A percentile compares a stretch with the other conserved stretches of the same genome.
Conservation (phyloP, 2,888 invertebrate species). For the Acleris cristana region DNA sequence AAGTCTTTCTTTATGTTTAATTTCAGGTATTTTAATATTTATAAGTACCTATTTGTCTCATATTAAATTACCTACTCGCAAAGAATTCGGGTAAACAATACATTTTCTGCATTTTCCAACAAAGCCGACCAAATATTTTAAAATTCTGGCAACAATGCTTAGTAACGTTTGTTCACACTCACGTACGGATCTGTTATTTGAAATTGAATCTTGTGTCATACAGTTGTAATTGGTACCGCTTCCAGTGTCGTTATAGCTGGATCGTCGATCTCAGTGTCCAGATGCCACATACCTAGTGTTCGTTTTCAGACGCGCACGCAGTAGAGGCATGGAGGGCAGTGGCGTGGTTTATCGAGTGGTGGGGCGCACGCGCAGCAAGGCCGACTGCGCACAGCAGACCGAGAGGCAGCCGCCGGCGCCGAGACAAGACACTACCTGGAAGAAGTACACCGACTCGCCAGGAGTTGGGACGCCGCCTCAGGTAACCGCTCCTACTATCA, state of each 20-base stretch:
- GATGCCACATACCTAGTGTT: background rate
- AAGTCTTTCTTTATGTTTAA: background rate
- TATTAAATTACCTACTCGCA: background rate
- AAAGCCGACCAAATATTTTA: too few species aligned
- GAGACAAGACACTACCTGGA: slow-evolving; percentile 84
- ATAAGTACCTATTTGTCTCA: background rate
- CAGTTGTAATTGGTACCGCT: too few species aligned
- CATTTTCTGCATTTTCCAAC: too few species aligned
- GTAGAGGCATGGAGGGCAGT: slow-evolving; percentile 83
- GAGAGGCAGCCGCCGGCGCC: slow-evolving; percentile 69
- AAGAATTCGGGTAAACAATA: background rate
- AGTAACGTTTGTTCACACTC: slow-evolving; percentile 13
- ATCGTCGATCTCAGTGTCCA: background rate
- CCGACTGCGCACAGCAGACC: slow-evolving; percentile 80
- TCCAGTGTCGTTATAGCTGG: too few species aligned
- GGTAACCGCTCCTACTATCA: slow-evolving; percentile 46
- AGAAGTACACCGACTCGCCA: slow-evolving; percentile 86
- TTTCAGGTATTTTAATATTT: slow-evolving; percentile 18
- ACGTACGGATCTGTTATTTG: background rate
- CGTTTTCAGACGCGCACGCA: slow-evolving; percentile 74
- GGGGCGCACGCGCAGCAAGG: slow-evolving; percentile 75
- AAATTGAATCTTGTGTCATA: background rate
- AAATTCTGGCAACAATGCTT: too few species aligned
- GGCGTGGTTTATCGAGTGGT: slow-evolving; percentile 80
- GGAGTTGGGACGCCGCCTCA: slow-evolving; percentile 84